These are phyloP conservation scores for Troides aeacus DNA, from an alignment of 2,888 invertebrate genomes.

Conservation along the genomic window DNA sequence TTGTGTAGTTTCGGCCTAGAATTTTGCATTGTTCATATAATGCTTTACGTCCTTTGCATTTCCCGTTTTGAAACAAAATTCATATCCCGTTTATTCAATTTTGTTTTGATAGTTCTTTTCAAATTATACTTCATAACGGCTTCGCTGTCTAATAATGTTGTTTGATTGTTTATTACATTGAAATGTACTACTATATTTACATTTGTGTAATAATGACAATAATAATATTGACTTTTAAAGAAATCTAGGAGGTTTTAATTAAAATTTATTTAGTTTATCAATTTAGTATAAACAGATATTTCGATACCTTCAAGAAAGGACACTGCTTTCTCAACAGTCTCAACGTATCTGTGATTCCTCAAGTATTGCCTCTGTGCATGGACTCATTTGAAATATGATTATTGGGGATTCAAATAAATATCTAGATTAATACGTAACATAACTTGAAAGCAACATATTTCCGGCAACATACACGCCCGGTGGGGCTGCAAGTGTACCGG, in stretches of 20 bases:
- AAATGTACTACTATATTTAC: too few species aligned
- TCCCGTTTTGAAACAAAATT: slow-evolving; percentile 15
- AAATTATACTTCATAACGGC: neutral
- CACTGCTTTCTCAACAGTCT: too few species aligned
- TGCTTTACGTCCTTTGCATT: slow-evolving; percentile 19
- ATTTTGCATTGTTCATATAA: slow-evolving; percentile 22
- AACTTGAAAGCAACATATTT: neutral
- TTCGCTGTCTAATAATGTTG: neutral
- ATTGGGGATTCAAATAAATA: too few species aligned
- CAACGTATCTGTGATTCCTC: too few species aligned
- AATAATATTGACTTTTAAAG: too few species aligned
- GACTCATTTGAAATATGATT: too few species aligned
- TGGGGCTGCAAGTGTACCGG: neutral
- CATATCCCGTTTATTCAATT: neutral
- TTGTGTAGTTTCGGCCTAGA: slow-evolving; percentile 35
- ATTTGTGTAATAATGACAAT: too few species aligned
- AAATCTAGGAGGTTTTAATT: too few species aligned
- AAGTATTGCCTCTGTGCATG: too few species aligned
- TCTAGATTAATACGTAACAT: neutral
- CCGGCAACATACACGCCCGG: neutral
- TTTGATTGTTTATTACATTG: neutral
- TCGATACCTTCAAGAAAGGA: too few species aligned
- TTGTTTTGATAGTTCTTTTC: neutral
- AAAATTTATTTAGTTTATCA: too few species aligned
- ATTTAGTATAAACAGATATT: too few species aligned